Percentiles rank a stretch among this genome's conserved stretches.
Evolutionary conservation across 1,140 invertebrate species (phyloP).

Genomic region (Procambarus virginalis): DNA sequence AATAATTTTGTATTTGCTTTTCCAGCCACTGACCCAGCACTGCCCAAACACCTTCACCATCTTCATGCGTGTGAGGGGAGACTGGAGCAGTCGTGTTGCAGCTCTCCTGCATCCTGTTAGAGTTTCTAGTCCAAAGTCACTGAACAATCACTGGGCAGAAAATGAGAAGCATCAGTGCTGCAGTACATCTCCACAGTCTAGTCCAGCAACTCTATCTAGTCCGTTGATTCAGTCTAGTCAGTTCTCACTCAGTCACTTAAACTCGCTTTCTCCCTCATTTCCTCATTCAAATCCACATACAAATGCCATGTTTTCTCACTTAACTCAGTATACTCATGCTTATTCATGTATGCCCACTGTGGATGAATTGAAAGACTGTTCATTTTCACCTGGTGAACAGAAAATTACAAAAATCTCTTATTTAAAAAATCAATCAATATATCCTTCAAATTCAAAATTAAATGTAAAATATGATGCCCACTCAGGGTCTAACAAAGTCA

Average conservation of each 20-base stretch:
- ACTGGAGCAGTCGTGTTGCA: constrained; percentile 45
- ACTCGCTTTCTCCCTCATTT: not conserved
- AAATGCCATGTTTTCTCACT: not conserved
- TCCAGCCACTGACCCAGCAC: constrained; percentile 19
- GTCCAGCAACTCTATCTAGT: not conserved
- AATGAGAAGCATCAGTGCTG: not conserved
- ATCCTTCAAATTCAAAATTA: not conserved
- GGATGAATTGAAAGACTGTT: not conserved
- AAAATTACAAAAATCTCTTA: not conserved
- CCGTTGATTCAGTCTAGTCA: not conserved
- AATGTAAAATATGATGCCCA: not conserved
- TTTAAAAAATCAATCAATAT: not conserved
- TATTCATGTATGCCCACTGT: not conserved
- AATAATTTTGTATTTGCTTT: not conserved
- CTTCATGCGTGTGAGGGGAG: constrained; percentile 42
- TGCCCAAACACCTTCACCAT: constrained; percentile 45
- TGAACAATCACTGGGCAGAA: not conserved
- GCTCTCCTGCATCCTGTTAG: not conserved
- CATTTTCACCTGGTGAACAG: not conserved
- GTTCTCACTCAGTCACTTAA: not conserved
- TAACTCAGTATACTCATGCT: not conserved
- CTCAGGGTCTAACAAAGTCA: not conserved
- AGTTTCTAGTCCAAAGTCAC: not conserved
- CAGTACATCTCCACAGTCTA: not conserved
- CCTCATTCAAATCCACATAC: not conserved